A percentile compares a stretch with the other conserved stretches of the same genome.
phyloP scores from a whole-genome alignment of 2,888 invertebrate genomes.

The Helleia helle region DNA sequence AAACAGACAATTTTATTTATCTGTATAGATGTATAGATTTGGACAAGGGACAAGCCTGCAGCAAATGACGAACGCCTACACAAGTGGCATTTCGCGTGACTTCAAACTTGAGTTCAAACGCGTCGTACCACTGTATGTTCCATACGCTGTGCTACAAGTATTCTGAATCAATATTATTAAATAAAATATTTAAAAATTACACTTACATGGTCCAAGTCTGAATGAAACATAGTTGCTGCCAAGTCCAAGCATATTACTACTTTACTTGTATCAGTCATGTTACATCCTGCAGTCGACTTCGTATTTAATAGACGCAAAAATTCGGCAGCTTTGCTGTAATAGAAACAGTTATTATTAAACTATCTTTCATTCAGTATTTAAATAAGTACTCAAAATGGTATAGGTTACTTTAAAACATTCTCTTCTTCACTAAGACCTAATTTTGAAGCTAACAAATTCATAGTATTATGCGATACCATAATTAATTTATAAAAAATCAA shows the following conservation, averaged over 20 bases:
- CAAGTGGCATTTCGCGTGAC: no score
- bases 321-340: slow-evolving; percentile 71
- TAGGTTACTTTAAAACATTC: slow-evolving; percentile 48
- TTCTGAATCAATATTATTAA: no score
- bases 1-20: no score
- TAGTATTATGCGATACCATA: slow-evolving; percentile 47
- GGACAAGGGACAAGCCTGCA: no score
- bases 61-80: no score
- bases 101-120: no score
- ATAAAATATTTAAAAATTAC: background rate
- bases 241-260: slow-evolving; percentile 76
- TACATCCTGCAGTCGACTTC: slow-evolving; percentile 49
- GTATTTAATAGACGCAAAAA: slow-evolving; percentile 61
- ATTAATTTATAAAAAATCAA: no score
- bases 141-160: no score
- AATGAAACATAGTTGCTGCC: slow-evolving; percentile 63
- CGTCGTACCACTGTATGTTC: no score
- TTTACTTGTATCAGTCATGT: slow-evolving; percentile 74
- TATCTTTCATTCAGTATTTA: no score
- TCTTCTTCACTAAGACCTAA: slow-evolving; percentile 50
- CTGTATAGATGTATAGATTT: no score
- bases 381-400: background rate
- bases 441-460: slow-evolving; percentile 48
- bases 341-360: background rate
- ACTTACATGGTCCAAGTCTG: slow-evolving; percentile 68